Percentiles rank a stretch among this genome's conserved stretches.
These are phyloP conservation scores for Trichogramma dendrolimi DNA, from an alignment of 2,888 invertebrate genomes.

Conservation along the genomic window DNA sequence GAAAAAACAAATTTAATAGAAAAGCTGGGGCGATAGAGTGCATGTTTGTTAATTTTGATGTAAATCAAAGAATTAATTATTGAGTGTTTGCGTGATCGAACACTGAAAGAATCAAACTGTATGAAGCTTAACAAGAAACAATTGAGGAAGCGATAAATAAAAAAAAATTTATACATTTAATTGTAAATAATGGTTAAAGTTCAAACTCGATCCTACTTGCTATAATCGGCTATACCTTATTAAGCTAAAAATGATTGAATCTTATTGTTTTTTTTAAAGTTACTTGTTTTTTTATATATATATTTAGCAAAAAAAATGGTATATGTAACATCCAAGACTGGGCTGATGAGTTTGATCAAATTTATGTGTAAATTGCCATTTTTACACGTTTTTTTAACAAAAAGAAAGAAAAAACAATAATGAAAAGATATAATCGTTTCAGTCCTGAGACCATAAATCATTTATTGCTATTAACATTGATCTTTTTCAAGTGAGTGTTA, in stretches of 20 bases:
- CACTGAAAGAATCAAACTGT: constrained; percentile 24
- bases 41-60: constrained; percentile 24
- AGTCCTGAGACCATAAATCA: constrained; percentile 33
- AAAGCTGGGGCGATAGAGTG: constrained; percentile 23
- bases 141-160: constrained; percentile 21
- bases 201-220: constrained; percentile 49
- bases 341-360: constrained; percentile 36
- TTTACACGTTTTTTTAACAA: constrained; percentile 13
- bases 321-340: constrained; percentile 35
- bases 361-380: constrained; percentile 21
- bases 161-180: constrained; percentile 31
- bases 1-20: neutral
- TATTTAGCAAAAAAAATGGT: constrained; percentile 32
- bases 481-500: constrained; percentile 52
- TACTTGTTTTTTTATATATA: constrained; percentile 47
- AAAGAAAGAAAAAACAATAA: constrained; percentile 14
- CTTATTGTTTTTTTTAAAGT: constrained; percentile 37
- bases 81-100: constrained; percentile 19
- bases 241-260: constrained; percentile 42
- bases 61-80: constrained; percentile 10
- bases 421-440: constrained; percentile 19
- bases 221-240: constrained; percentile 40
- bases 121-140: constrained; percentile 19
- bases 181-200: constrained; percentile 50
- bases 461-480: constrained; percentile 51